These are phyloP conservation scores for Chrysolina haemoptera DNA, from an alignment of 2,888 invertebrate species.

Conservation along the genomic window DNA sequence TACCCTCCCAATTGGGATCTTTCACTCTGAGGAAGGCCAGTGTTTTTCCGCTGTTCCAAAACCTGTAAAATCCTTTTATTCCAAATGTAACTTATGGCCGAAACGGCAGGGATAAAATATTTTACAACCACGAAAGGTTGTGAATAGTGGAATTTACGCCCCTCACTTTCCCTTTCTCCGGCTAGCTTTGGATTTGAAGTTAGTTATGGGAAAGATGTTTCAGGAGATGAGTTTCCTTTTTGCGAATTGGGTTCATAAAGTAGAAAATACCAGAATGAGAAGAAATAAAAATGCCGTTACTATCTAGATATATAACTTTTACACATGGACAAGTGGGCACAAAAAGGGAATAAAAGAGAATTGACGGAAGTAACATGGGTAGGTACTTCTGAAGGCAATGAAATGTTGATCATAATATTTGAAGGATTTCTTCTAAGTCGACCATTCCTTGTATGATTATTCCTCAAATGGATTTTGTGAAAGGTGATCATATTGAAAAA, in stretches of 20 bases:
- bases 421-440: too few species aligned
- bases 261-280: background rate
- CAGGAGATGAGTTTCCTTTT: background rate
- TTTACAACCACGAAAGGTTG: slow-evolving; percentile 7
- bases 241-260: background rate
- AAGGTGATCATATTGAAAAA: too few species aligned
- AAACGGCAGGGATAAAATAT: background rate
- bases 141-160: background rate
- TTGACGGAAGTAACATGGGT: background rate
- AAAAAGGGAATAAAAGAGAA: background rate
- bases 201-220: background rate
- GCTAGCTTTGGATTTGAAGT: background rate
- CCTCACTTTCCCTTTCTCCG: background rate
- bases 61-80: background rate
- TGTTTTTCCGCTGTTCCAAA: background rate
- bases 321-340: background rate
- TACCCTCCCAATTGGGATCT: too few species aligned
- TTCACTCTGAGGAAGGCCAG: too few species aligned
- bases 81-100: background rate
- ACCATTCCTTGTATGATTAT: too few species aligned
- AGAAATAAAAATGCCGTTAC: background rate
- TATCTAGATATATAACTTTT: background rate
- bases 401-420: background rate
- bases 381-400: background rate
- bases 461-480: too few species aligned